A percentile compares a stretch with the other conserved stretches of the same genome.
Evolutionary conservation across 2,888 invertebrate species (phyloP).

Genomic region (Erebia epiphron): DNA sequence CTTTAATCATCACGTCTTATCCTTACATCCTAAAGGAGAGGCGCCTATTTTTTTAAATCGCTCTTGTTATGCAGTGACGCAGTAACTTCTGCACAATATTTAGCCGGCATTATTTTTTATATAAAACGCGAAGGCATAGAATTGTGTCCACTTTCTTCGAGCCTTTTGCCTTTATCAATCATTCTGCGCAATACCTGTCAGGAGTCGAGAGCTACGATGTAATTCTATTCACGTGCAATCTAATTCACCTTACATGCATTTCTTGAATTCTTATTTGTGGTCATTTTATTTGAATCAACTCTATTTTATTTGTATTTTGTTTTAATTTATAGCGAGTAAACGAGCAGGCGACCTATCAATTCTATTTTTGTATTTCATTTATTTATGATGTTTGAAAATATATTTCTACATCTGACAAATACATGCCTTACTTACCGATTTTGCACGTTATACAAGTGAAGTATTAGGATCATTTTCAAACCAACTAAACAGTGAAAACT

Average conservation of each 20-base stretch:
- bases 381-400: not conserved
- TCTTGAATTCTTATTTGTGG: slow-evolving; percentile 26
- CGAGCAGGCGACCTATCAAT: too few species aligned
- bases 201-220: slow-evolving; percentile 34
- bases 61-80: slow-evolving; percentile 19
- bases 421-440: too few species aligned
- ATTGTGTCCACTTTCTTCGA: slow-evolving; percentile 35
- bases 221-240: slow-evolving; percentile 41
- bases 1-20: not conserved
- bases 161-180: slow-evolving; percentile 39
- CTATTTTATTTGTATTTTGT: not conserved
- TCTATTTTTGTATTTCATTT: slow-evolving; percentile 1
- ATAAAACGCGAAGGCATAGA: slow-evolving; percentile 26
- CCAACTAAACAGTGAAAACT: too few species aligned
- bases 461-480: too few species aligned
- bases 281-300: slow-evolving; percentile 14
- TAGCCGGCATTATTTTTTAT: slow-evolving; percentile 30
- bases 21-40: not conserved
- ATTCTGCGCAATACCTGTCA: slow-evolving; percentile 41
- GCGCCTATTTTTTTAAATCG: not conserved
- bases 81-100: slow-evolving; percentile 29
- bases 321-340: too few species aligned
- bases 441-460: too few species aligned
- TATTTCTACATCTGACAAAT: not conserved
- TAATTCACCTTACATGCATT: slow-evolving; percentile 38